phyloP scores from a whole-genome alignment of 2,113 vertebrate species.

The Orthonyx spaldingii region DNA sequence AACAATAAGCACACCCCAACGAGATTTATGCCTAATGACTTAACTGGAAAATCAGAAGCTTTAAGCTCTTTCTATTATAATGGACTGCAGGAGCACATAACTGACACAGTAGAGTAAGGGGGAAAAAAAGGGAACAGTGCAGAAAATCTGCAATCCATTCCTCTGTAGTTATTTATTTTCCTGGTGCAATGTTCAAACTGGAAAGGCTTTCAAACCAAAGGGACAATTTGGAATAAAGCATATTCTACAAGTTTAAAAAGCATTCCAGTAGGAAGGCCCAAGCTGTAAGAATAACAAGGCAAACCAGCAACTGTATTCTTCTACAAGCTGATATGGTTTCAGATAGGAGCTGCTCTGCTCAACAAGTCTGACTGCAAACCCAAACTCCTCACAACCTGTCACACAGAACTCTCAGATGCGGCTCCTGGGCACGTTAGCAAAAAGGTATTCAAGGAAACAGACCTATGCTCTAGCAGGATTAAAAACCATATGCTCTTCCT shows the following conservation, averaged over 20 bases:
- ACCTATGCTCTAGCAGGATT: not conserved
- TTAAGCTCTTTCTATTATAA: not conserved
- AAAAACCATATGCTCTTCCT: rapidly evolving
- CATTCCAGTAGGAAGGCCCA: not conserved
- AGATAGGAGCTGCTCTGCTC: not conserved
- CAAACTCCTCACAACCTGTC: not conserved
- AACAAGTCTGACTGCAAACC: not conserved
- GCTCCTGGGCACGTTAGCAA: not conserved
- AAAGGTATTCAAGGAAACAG: not conserved
- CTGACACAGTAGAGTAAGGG: rapidly evolving
- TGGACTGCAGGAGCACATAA: not conserved
- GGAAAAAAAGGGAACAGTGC: rapidly evolving
- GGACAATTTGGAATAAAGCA: not conserved
- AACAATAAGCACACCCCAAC: not conserved
- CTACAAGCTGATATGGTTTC: not conserved
- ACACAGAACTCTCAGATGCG: not conserved
- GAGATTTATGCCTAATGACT: not conserved
- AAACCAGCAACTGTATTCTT: not conserved
- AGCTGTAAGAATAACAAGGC: not conserved
- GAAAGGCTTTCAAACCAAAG: not conserved
- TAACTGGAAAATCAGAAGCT: not conserved
- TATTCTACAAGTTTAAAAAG: not conserved
- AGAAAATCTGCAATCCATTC: not conserved
- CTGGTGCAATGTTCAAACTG: not conserved
- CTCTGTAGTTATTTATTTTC: not conserved